These are phyloP conservation scores for Cataglyphis altisquamis DNA, from an alignment of 2,888 invertebrate genomes.

Conservation along the genomic window DNA sequence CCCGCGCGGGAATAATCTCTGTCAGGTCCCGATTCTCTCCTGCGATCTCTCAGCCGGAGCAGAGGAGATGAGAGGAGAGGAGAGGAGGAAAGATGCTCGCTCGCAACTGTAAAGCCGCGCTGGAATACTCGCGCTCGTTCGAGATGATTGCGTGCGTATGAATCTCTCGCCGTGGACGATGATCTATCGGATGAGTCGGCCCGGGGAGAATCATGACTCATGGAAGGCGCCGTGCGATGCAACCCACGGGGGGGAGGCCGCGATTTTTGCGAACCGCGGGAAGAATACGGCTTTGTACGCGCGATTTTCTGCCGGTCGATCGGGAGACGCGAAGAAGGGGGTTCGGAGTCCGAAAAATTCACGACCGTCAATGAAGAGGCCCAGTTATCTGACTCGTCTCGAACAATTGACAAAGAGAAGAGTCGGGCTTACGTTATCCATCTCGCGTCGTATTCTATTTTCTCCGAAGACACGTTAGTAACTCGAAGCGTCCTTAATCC, in stretches of 20 bases:
- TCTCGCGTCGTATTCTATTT: slow-evolving; percentile 21
- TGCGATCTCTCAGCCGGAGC: slow-evolving; percentile 66
- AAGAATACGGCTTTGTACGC: slow-evolving; percentile 72
- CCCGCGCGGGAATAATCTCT: slow-evolving; percentile 75
- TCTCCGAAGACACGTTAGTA: slow-evolving; percentile 13
- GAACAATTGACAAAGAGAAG: slow-evolving; percentile 43
- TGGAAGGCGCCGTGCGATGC: slow-evolving; percentile 73
- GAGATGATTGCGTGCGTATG: slow-evolving; percentile 81
- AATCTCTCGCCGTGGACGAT: slow-evolving; percentile 78
- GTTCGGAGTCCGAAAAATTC: slow-evolving; percentile 34
- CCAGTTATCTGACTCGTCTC: slow-evolving; percentile 13
- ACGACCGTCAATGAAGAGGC: slow-evolving; percentile 30
- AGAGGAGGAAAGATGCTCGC: slow-evolving; percentile 39
- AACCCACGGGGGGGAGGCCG: slow-evolving; percentile 68
- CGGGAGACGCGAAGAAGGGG: slow-evolving; percentile 10
- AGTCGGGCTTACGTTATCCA: neutral
- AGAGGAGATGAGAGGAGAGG: slow-evolving; percentile 46
- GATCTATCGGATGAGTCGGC: slow-evolving; percentile 78
- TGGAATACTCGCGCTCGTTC: slow-evolving; percentile 62
- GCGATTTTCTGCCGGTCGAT: slow-evolving; percentile 42
- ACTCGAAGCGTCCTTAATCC: slow-evolving; percentile 18
- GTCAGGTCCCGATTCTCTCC: slow-evolving; percentile 74
- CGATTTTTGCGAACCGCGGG: slow-evolving; percentile 71
- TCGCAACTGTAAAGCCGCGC: slow-evolving; percentile 32
- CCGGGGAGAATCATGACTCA: slow-evolving; percentile 76